A percentile compares a stretch with the other conserved stretches of the same genome.
These are phyloP conservation scores for Ursus arctos DNA, from an alignment of 2,113 vertebrate species.

Conservation along the genomic window DNA sequence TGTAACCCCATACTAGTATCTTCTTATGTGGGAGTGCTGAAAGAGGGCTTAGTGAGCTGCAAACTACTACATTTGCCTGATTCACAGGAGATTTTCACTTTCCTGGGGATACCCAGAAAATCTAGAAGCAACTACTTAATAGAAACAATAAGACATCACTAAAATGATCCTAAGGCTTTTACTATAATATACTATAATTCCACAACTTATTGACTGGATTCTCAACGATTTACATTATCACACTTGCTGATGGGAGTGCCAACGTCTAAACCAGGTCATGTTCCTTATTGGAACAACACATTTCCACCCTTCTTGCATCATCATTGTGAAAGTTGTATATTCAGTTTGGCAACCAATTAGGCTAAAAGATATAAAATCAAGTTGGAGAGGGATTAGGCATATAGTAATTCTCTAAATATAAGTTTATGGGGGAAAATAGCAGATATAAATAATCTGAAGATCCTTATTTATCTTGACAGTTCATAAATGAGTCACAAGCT, in stretches of 20 bases:
- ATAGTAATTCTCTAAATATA: constrained; percentile 49
- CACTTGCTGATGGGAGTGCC: background rate
- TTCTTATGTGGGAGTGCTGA: background rate
- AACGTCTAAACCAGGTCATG: background rate
- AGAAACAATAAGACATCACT: background rate
- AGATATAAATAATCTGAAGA: constrained; percentile 64
- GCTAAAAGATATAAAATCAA: constrained; percentile 45
- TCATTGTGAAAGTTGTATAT: background rate
- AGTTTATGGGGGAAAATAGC: background rate
- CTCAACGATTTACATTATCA: background rate
- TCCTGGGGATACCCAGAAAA: background rate
- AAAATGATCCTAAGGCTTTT: background rate
- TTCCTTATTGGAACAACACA: background rate
- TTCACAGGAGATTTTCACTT: background rate
- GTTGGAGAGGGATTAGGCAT: constrained; percentile 45
- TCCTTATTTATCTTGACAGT: constrained; percentile 59
- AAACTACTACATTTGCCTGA: background rate
- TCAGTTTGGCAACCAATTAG: background rate
- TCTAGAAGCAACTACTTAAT: background rate
- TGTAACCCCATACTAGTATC: background rate
- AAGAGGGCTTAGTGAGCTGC: background rate
- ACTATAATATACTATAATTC: background rate
- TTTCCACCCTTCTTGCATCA: background rate
- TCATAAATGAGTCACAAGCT: constrained; percentile 62
- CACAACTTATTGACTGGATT: background rate